Base-by-base conservation (phyloP, 2,888 invertebrate genomes). In the Nemotelus pantherinus region DNA sequence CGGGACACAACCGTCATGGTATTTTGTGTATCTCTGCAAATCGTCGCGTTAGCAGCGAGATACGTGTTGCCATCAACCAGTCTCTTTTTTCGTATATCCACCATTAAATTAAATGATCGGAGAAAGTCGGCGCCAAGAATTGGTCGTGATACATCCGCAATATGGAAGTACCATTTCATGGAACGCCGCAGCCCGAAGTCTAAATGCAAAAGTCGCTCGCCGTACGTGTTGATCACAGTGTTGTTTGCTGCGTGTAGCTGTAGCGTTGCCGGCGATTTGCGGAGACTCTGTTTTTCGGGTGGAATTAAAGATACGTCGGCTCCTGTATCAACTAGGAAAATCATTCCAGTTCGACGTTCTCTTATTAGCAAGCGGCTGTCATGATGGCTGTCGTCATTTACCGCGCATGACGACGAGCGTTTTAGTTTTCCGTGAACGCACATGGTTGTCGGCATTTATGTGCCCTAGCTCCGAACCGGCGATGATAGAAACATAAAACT, bases 121-220 rank as follows among this genome's bases (percentile, higher is more conserved):
- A 75, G 25, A 25, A 75, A 75, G 48, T 64, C 64, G 2, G 75
- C 63, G 45, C 63, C 64, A 41, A 75, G 39, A 2, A 64, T 70
- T 3, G 70, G 53, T 3, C 55, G 41, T 4, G 53, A 3, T 3
- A 70, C 55, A 10, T 70, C 55, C 7, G 70, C 70, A 5, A 70
- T 41, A 44, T 70, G 70, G 55, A 55, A 70, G 44, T 43, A 39
- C 68, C 70, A 70, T 39, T 6, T 3, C 41, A 70, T 10, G 2
- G 3, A 3, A 9, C 68, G n/a, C 50, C 68, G 50, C n/a, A 68
- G 41, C 6, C 68, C 50, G 3, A 70, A 7, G 10, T 70, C 70
- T 2, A 70, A 2, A 2, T 53, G 39, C 3, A 70, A 41, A 55
- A 55, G 5, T 55, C 9, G 3, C 44, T 53, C 43, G 2, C 70